Conservation (phyloP, 2,113 vertebrate genomes). For the Carassius gibelio region DNA sequence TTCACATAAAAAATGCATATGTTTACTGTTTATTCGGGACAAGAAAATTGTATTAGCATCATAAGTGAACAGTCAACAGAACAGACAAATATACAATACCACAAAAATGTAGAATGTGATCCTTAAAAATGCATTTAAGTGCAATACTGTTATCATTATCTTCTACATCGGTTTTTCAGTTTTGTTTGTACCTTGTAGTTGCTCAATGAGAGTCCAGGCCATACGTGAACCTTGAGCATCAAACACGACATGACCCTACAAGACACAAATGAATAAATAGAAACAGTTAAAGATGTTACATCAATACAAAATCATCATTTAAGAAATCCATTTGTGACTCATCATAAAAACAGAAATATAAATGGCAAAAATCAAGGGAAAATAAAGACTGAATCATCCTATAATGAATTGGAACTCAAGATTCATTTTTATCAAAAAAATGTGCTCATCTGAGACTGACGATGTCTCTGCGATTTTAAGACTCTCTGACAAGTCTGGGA, state of each 20-base stretch:
- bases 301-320: neutral
- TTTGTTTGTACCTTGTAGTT: constrained; percentile 85
- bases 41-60: neutral
- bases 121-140: neutral
- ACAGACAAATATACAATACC: neutral
- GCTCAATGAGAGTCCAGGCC: constrained; percentile 97
- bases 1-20: no score
- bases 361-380: neutral
- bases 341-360: neutral
- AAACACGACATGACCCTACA: constrained; percentile 93
- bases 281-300: neutral
- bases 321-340: neutral
- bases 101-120: neutral
- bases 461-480: neutral
- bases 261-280: constrained; percentile 2
- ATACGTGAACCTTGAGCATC: constrained; percentile 95
- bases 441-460: neutral
- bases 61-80: neutral
- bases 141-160: neutral
- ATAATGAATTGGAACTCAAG: neutral
- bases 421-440: neutral
- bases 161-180: neutral
- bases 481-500: neutral
- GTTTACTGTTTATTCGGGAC: neutral
- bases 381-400: neutral